These are phyloP conservation scores for Ceryle rudis DNA, from an alignment of 2,797 vertebrate species.

Conservation along the genomic window DNA sequence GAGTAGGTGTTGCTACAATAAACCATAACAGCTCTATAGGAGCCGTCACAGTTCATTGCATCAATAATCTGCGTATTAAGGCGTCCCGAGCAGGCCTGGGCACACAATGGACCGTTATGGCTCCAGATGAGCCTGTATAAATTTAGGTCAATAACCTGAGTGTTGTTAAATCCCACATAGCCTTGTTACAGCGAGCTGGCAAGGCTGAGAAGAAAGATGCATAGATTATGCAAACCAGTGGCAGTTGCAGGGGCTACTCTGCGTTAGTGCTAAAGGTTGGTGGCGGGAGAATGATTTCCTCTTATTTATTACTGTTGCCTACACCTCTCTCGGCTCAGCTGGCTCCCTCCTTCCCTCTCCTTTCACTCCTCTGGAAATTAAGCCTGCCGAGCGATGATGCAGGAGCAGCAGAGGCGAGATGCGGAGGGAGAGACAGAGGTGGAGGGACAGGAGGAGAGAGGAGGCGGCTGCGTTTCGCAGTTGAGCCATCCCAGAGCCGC, in stretches of 20 bases:
- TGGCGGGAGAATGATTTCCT: neutral
- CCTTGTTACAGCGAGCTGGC: neutral
- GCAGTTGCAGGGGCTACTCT: neutral
- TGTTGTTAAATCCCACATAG: constrained; percentile 51
- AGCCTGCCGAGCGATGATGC: accelerated
- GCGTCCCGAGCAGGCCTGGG: constrained; percentile 24
- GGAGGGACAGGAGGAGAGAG: neutral
- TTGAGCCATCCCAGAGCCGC: accelerated
- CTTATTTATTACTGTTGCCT: constrained; percentile 1
- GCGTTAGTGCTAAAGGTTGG: neutral
- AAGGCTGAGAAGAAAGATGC: neutral
- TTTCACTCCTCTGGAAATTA: neutral
- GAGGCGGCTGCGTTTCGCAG: accelerated
- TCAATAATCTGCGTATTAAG: constrained; percentile 70
- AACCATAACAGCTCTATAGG: constrained; percentile 63
- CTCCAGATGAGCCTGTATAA: constrained; percentile 67
- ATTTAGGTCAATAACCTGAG: constrained; percentile 74
- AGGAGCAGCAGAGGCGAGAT: neutral
- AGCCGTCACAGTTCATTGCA: constrained; percentile 72
- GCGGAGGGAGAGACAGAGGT: neutral
- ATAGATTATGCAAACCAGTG: neutral
- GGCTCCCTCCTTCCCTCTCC: neutral
- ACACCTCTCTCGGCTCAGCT: neutral
- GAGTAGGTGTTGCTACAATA: constrained; percentile 73
- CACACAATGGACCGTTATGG: constrained; percentile 64